Evolutionary conservation across 2,888 invertebrate genomes (phyloP), one percentile per base, ranked within the genome.

Genomic region (Ecdyonurus torrentis): DNA sequence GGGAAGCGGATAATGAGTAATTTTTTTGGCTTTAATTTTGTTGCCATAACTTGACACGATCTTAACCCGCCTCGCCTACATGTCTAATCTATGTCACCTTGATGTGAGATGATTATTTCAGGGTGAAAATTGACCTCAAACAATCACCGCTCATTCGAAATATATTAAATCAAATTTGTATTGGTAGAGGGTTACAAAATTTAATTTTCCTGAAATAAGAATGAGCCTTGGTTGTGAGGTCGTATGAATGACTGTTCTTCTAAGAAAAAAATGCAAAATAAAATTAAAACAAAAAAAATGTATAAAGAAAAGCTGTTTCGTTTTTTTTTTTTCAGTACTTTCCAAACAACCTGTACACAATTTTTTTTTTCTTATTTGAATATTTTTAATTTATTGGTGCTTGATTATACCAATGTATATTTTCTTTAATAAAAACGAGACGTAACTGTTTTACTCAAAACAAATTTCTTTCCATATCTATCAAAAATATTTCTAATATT

Each of bases 61-160:
- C 37, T 5, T 37, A 37, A 37, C 37, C 37, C 37, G 37, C 37
- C 37, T 37, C 37, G 37, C 7, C 37, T 37, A 15, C 5, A 37
- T 37, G 37, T 37, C 37, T 37, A 37, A 37, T 37, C 5, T 52
- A 50, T 37, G 2, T 61, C 25, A 61, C 61, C 50, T 50, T 25
- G 22, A 19, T 23, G 18, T 20, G 23, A 53, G 62, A 18, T 55
- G 55, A 22, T 58, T 52, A 59, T 37, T 20, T 19, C n/a, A n/a
- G n/a, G n/a, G n/a, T n/a, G n/a, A n/a, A n/a, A n/a, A n/a, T 23
- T 20, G 52, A 62, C 62, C 60, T 60, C 53, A 22, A 20, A 3
- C 25, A 61, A 64, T 64, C 60, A 64, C 58, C 60, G 58, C 37
- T 58, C 64, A 52, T 64, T 63, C n/a, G n/a, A n/a, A n/a, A n/a